Evolutionary conservation across 2,888 invertebrate species (phyloP).

Genomic region (Pterostichus madidus): DNA sequence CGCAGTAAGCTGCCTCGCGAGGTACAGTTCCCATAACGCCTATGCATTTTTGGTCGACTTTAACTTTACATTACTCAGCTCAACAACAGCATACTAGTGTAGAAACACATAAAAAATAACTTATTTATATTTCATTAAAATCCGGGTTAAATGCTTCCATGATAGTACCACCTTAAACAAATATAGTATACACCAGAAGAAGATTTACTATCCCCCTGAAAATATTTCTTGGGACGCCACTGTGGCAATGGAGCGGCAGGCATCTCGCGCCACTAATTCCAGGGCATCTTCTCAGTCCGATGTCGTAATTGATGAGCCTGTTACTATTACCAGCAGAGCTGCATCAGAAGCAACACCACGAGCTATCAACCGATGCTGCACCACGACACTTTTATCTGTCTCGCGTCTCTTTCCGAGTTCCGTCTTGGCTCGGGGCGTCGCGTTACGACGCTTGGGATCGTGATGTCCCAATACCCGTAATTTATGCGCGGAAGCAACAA

Average conservation of each 20-base stretch:
- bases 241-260: not conserved
- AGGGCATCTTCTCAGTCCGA: constrained; percentile 37
- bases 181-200: too few relatives aligned
- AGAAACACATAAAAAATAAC: too few relatives aligned
- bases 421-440: not conserved
- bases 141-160: too few relatives aligned
- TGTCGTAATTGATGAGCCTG: constrained; percentile 37
- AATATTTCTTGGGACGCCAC: not conserved
- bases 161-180: too few relatives aligned
- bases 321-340: constrained; percentile 14
- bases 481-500: constrained; percentile 5
- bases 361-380: not conserved
- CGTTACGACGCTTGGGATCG: not conserved
- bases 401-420: not conserved
- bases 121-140: too few relatives aligned
- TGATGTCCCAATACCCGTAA: constrained; percentile 2
- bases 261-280: constrained; percentile 28
- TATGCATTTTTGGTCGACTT: too few relatives aligned
- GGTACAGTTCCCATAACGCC: too few relatives aligned
- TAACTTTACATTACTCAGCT: too few relatives aligned
- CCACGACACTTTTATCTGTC: not conserved
- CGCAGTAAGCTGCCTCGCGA: too few relatives aligned
- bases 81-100: too few relatives aligned
- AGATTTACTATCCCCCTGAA: not conserved
- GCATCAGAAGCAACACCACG: not conserved